Evolutionary conservation across 2,113 vertebrate genomes (phyloP).

Genomic region (Ariopsis seemanni): DNA sequence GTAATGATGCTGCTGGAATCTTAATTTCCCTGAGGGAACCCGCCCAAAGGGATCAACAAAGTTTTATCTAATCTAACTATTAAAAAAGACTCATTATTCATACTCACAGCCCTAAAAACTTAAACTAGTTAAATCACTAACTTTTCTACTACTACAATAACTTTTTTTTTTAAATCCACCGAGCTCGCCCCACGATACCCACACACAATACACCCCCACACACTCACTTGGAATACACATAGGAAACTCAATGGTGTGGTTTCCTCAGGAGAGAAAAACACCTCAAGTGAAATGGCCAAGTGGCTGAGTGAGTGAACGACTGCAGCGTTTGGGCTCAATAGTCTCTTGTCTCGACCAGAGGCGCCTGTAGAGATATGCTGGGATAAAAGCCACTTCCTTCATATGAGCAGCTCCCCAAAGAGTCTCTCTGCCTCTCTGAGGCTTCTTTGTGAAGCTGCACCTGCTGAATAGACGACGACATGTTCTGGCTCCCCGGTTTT

Average conservation of each 20-base stretch:
- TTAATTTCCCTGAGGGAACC: no score
- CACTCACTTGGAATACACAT: neutral
- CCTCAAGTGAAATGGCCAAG: slow-evolving; percentile 12
- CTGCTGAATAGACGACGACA: slow-evolving; percentile 37
- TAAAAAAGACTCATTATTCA: neutral
- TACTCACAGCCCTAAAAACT: neutral
- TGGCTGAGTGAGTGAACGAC: neutral
- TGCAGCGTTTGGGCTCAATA: slow-evolving; percentile 40
- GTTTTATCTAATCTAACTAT: neutral
- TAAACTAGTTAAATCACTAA: neutral
- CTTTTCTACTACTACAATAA: no score
- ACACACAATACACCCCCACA: neutral
- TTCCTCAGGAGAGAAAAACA: slow-evolving; percentile 27
- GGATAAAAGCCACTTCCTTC: slow-evolving; percentile 49
- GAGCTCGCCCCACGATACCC: neutral
- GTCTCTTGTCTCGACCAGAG: slow-evolving; percentile 38
- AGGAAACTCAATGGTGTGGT: neutral
- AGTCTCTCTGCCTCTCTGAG: slow-evolving; percentile 40
- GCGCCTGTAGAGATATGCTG: slow-evolving; percentile 29
- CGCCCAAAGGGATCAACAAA: no score
- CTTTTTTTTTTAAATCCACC: neutral
- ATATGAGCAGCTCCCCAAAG: slow-evolving; percentile 17
- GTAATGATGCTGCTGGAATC: no score
- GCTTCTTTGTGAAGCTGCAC: slow-evolving; percentile 47
- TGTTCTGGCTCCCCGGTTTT: slow-evolving; percentile 6